Percentiles rank a stretch among this genome's conserved stretches.
phyloP scores from a whole-genome alignment of 2,797 vertebrate species.

The Ambastaia sidthimunki region DNA sequence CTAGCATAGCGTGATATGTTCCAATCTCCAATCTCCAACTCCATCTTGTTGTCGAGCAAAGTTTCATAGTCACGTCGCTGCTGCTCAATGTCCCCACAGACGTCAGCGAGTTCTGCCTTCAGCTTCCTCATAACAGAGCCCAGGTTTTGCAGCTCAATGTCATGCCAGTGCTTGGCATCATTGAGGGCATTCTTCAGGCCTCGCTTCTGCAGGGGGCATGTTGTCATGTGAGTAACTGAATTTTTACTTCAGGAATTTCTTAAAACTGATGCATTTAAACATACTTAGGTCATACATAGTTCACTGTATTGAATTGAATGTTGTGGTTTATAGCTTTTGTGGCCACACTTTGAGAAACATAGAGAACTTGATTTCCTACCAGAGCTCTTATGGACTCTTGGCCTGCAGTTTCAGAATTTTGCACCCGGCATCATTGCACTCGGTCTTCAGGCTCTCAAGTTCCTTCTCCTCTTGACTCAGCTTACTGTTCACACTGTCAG shows the following conservation, averaged over 20 bases:
- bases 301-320: neutral
- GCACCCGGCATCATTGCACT: slow-evolving; percentile 82
- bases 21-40: slow-evolving; percentile 88
- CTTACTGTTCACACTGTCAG: slow-evolving; percentile 68
- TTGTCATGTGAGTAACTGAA: neutral
- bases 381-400: slow-evolving; percentile 82
- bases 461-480: slow-evolving; percentile 84
- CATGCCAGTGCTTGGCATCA: slow-evolving; percentile 89
- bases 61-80: slow-evolving; percentile 84
- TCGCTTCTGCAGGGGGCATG: slow-evolving; percentile 81
- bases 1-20: slow-evolving; percentile 88
- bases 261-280: too few relatives aligned
- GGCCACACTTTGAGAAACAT: neutral
- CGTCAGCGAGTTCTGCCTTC: slow-evolving; percentile 87
- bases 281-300: neutral
- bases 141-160: slow-evolving; percentile 91
- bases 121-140: slow-evolving; percentile 86
- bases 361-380: slow-evolving; percentile 45
- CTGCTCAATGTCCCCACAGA: slow-evolving; percentile 85
- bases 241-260: neutral
- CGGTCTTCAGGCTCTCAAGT: slow-evolving; percentile 82
- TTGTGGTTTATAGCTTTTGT: neutral
- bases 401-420: slow-evolving; percentile 92
- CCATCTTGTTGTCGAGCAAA: slow-evolving; percentile 82
- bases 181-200: slow-evolving; percentile 89